These are phyloP conservation scores for Chirona hameri DNA, from an alignment of 2,888 invertebrate species.

Conservation along the genomic window DNA sequence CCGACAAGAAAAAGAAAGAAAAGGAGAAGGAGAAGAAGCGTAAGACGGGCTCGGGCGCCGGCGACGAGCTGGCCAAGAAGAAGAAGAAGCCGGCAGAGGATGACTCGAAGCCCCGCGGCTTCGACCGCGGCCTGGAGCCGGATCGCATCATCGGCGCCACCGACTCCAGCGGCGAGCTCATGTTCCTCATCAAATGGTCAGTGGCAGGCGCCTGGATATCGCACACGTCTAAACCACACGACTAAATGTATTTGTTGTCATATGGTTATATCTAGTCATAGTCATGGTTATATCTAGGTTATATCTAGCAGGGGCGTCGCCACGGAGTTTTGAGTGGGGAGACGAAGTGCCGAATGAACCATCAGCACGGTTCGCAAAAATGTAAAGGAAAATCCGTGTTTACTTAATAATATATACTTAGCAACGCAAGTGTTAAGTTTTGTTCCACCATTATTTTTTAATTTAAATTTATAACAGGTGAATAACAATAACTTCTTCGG, in stretches of 20 bases:
- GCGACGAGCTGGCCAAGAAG: conserved; percentile 36
- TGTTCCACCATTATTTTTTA: too few species aligned
- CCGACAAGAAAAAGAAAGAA: conserved; percentile 68
- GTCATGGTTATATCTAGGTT: conserved; percentile 48
- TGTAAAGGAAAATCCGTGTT: too few species aligned
- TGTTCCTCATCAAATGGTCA: conserved; percentile 92
- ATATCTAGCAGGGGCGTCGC: too few species aligned
- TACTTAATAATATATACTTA: too few species aligned
- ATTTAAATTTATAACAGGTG: too few species aligned
- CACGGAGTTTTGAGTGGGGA: too few species aligned
- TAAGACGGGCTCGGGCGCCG: conserved; percentile 30
- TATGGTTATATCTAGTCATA: conserved; percentile 54
- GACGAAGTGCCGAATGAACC: too few species aligned
- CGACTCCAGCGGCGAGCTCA: conserved; percentile 66
- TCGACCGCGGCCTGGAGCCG: conserved; percentile 98
- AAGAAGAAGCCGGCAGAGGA: conserved; percentile 50
- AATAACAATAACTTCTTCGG: too few species aligned
- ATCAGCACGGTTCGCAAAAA: too few species aligned
- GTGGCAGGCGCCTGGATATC: conserved; percentile 47
- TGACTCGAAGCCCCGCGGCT: conserved; percentile 91
- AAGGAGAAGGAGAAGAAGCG: conserved; percentile 45
- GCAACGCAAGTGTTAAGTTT: too few species aligned
- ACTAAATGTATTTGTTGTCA: conserved; percentile 45
- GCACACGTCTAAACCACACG: conserved; percentile 43
- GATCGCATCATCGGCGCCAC: conserved; percentile 41